Evolutionary conservation across 2,888 invertebrate species (phyloP), one percentile per base, ranked within the genome.

Genomic region (Argyresthia albistria): DNA sequence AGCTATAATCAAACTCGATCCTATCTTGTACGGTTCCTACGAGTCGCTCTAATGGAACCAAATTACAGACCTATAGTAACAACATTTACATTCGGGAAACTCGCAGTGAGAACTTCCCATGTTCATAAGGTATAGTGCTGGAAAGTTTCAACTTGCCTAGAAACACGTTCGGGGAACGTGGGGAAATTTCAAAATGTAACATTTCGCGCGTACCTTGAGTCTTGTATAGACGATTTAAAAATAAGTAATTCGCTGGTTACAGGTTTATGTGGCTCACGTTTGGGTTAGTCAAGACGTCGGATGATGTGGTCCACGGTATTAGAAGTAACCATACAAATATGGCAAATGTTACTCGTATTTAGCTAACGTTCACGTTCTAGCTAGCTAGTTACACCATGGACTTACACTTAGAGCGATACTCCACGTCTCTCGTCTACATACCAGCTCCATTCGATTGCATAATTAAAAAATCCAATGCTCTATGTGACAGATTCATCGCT

Each of bases 61-160:
- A 56, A 55, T 54, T 46, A 43, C 52, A 35, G 2, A 25, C 6
- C 25, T 25, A 25, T n/a, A 50, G 53, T 53, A 46, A 46, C 53
- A 45, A 45, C 54, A 57, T 56, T 57, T 55, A 56, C 52, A 53
- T 57, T 57, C 52, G 53, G 52, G 53, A 54, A 54, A 52, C 55
- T 55, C 54, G 50, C 53, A 54, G 54, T 54, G 54, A 54, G 53
- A 55, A 51, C 49, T 51, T 35, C 8, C 12, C 16, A 25, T 43
- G 50, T 50, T 50, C 50, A 50, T 50, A 49, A 47, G n/a, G 47
- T 35, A 47, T 47, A 49, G 25, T 2, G 25, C 25, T 25, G 10
- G 47, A 4, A 47, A 50, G 50, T 42, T 50, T 14, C 8, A 50
- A 50, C 42, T 50, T 25, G 48, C 16, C 42, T 43, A 11, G 16